These are phyloP conservation scores for Cebidichthys violaceus DNA, from an alignment of 2,113 vertebrate genomes.

Conservation along the genomic window DNA sequence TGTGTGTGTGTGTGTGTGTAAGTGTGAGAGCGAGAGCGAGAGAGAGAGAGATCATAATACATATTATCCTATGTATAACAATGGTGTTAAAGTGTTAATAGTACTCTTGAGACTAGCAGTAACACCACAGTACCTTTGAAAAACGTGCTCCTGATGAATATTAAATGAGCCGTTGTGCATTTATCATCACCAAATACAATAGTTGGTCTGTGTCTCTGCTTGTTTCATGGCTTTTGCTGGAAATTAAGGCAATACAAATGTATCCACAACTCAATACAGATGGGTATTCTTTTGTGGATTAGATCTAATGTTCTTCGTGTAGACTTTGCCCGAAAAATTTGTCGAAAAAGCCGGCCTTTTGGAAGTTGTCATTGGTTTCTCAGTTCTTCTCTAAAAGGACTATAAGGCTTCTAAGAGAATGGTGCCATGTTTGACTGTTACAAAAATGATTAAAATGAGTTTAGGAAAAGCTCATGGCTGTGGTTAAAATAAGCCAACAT, in stretches of 20 bases:
- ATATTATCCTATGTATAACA: constrained; percentile 38
- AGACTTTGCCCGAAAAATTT: background rate
- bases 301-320: background rate
- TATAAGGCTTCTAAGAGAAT: background rate
- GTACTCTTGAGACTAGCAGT: constrained; percentile 20
- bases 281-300: background rate
- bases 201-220: background rate
- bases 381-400: background rate
- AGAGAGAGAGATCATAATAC: constrained; percentile 3
- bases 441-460: background rate
- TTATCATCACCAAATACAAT: background rate
- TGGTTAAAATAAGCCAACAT: background rate
- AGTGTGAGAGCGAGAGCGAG: constrained; percentile 2
- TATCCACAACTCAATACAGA: background rate
- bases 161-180: constrained; percentile 16
- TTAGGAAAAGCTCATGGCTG: background rate
- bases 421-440: background rate
- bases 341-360: background rate
- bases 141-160: constrained; percentile 17
- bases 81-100: constrained; percentile 33
- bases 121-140: background rate
- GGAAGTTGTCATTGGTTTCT: background rate
- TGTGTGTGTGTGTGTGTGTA: background rate
- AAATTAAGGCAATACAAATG: background rate
- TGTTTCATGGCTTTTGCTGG: background rate